Base-by-base conservation (phyloP, 2,113 vertebrate species). In the Grantiella picta region DNA sequence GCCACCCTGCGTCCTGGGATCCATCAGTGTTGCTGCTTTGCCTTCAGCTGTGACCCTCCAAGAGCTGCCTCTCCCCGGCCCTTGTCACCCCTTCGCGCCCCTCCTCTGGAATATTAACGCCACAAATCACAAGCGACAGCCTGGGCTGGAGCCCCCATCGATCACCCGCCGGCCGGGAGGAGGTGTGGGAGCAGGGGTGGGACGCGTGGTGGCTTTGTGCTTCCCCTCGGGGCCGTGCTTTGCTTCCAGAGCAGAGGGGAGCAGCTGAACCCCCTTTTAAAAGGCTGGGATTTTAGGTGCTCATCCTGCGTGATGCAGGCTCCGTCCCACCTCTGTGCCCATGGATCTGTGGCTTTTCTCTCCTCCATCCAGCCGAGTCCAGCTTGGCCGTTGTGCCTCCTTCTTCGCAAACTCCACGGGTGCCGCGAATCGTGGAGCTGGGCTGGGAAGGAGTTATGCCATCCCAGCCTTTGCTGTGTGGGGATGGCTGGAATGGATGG, bases 271-370 rank as follows among this genome's bases (percentile, higher is more conserved):
- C 21, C 45, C 11, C 28, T 1, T 20, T 24, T 9, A 7, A 18
- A 33, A 18, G 45, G 44, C 2, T 12, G 57, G 54, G 56, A 7
- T n/a, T 52, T 27, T 8, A 0, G 18, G 35, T 35, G 22, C 24
- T 4, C 66, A n/a, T 28, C 60, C 24, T 0, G 0, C 23, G 11
- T 2, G 6, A 1, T n/a, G 40, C 1, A 2, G 57, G 61, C 20
- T 60, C 59, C 57, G 60, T 77, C 52, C 76, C 83, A 13, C 4
- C 15, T 3, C 10, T 33, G 12, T 15, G 38, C 22, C n/a, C 21
- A 0, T 20, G 35, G 21, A 5, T 3, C 0, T 4, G 19, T 15
- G 69, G 18, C 12, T 61, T 49, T 56, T 27, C 49, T 81, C 47
- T 70, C 27, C 60, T 17, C 24, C 25, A 0, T 22, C 38, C 79